Base-by-base conservation (phyloP, 2,113 vertebrate species). In the Paraplagusia blochii region DNA sequence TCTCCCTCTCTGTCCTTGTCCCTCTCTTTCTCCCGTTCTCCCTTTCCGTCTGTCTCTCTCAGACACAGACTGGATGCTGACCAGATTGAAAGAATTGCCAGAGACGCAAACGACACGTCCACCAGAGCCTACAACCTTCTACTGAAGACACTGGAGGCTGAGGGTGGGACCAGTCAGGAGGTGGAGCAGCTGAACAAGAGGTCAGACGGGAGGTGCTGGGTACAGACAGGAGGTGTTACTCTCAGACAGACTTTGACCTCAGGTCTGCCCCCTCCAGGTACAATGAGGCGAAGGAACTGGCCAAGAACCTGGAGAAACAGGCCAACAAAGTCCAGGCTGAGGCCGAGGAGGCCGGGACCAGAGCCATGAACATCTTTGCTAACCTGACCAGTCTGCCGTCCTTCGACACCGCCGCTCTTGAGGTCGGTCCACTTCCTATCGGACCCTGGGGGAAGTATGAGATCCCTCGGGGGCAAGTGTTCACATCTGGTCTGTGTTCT, bases 51-150 rank as follows among this genome's bases (percentile, higher is more conserved):
- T 33, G 3, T 17, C 35, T 44, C 1, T 58, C 14, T 11, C 66
- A 99, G 97, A 50, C 96, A 99, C 83, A 96, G 94, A 72, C 90
- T 92, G 78, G 95, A 97, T 72, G 96, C 97, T 0, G 94, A 96
- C 70, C 93, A 97, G 72, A 98, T 99, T 5, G 95, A 95, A 61
- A 94, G 88, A 46, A 90, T 91, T 19, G 95, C 96, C 15, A 93
- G 92, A 58, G 94, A 95, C 43, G 97, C 97, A 68, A 97, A 93
- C 5, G 93, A 95, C 69, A 99, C 95, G 0, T 97, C 96, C 1
- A 89, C 91, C 0, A 93, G 95, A 75, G 97, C 97, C 0, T 94
- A 94, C 73, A 91, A 94, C 2, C 86, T 98, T 59, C 91, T 99
- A 54, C 81, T 90, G 80, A 95, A 88, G 67, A 94, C 93, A 0